Percentiles rank a stretch among this genome's conserved stretches.
These are phyloP conservation scores for Philantomba maxwellii DNA, from an alignment of 2,113 vertebrate genomes.

Conservation along the genomic window DNA sequence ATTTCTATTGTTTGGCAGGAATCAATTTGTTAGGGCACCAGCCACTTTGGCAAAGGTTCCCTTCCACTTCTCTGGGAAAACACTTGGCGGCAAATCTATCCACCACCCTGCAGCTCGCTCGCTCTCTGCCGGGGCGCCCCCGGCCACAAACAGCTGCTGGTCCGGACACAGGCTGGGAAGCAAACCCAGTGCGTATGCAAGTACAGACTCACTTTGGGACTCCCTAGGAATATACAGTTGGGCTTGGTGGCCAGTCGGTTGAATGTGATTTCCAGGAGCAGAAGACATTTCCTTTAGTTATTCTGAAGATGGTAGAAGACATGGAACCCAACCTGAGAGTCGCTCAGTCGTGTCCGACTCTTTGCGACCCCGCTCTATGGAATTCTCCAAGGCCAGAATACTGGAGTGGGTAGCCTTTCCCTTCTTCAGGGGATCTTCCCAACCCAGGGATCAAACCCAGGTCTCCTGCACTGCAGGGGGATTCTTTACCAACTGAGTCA, in stretches of 20 bases:
- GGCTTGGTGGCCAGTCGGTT: not conserved
- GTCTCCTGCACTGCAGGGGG: not conserved
- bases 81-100: constrained; percentile 40
- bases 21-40: constrained; percentile 71
- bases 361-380: not conserved
- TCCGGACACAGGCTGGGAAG: not conserved
- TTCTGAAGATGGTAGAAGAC: not conserved
- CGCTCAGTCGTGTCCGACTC: not conserved
- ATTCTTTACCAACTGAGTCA: not conserved
- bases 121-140: not conserved
- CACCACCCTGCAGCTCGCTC: not conserved
- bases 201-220: not conserved
- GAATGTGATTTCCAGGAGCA: not conserved
- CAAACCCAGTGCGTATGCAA: not conserved
- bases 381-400: not conserved
- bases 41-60: constrained; percentile 62
- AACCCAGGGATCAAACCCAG: not conserved
- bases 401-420: not conserved
- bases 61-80: constrained; percentile 53
- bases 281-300: not conserved
- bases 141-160: constrained; percentile 43
- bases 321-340: not conserved
- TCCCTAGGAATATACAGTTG: not conserved
- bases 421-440: not conserved
- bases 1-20: constrained; percentile 74